phyloP scores from a whole-genome alignment of 2,888 invertebrate species.

The Auanema freiburgensis region DNA sequence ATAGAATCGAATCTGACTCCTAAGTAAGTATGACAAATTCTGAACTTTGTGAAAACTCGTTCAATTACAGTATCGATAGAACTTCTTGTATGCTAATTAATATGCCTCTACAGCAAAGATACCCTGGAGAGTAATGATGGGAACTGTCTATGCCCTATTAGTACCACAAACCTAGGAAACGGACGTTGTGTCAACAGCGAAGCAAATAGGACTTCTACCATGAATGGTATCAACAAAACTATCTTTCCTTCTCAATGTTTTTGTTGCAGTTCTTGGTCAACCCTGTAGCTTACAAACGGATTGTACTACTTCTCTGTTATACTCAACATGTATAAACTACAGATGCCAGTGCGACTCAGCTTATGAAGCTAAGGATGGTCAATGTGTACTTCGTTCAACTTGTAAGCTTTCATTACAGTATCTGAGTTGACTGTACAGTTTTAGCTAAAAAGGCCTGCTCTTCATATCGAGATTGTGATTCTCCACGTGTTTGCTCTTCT shows the following conservation, averaged over 20 bases:
- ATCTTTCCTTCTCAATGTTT: not conserved
- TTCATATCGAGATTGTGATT: constrained; percentile 26
- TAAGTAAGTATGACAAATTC: constrained; percentile 29
- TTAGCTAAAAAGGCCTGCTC: constrained; percentile 14
- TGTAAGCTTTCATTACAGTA: not conserved
- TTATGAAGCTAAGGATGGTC: constrained; percentile 3
- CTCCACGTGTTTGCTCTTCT: constrained; percentile 28
- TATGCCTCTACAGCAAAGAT: constrained; percentile 26
- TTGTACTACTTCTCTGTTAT: not conserved
- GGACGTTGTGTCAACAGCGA: constrained; percentile 4
- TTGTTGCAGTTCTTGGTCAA: constrained; percentile 4
- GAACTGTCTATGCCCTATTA: constrained; percentile 22
- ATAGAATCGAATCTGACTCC: constrained; percentile 20
- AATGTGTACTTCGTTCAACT: not conserved
- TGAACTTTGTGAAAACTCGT: too few species aligned
- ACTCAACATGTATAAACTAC: constrained; percentile 10
- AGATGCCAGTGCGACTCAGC: not conserved
- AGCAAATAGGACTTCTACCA: not conserved
- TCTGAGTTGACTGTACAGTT: not conserved
- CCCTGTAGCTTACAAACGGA: constrained; percentile 9
- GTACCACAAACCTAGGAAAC: constrained; percentile 11
- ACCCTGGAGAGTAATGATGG: constrained; percentile 28
- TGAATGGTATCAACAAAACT: not conserved
- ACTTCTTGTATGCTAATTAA: constrained; percentile 37
- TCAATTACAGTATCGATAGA: constrained; percentile 34